A percentile compares a stretch with the other conserved stretches of the same genome.
Evolutionary conservation across 2,888 invertebrate genomes (phyloP).

Genomic region (Drosophila birchii): DNA sequence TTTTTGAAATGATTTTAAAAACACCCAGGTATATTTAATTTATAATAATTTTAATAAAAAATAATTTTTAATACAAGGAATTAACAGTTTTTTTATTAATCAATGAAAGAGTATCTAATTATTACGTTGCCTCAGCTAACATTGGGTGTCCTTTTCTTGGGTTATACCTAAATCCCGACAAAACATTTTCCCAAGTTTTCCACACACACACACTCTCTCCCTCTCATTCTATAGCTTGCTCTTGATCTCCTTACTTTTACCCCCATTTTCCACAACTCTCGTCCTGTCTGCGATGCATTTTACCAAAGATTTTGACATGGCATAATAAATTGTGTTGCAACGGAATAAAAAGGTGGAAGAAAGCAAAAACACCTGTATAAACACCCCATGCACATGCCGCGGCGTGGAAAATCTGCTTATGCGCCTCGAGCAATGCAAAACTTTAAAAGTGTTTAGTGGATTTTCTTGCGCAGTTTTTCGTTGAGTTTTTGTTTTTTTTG

Average conservation of each 20-base stretch:
- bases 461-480: constrained; percentile 26
- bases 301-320: constrained; percentile 70
- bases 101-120: background rate
- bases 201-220: constrained; percentile 2
- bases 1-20: background rate
- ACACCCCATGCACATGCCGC: constrained; percentile 43
- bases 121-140: background rate
- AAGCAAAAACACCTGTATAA: constrained; percentile 61
- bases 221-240: background rate
- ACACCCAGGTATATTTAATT: too few relatives aligned
- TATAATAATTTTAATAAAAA: background rate
- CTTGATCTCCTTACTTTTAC: constrained; percentile 21
- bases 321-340: constrained; percentile 68
- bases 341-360: constrained; percentile 17
- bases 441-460: constrained; percentile 57
- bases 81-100: background rate
- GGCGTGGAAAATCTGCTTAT: constrained; percentile 39
- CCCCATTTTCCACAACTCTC: constrained; percentile 10
- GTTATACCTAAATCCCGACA: constrained; percentile 51
- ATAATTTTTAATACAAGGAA: too few relatives aligned
- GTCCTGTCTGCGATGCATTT: constrained; percentile 55
- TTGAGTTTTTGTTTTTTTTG: background rate
- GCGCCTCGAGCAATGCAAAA: constrained; percentile 52
- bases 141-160: background rate
- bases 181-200: constrained; percentile 62